Base-by-base conservation (phyloP, 1,140 invertebrate genomes). In the Chironomus striatipennis region DNA sequence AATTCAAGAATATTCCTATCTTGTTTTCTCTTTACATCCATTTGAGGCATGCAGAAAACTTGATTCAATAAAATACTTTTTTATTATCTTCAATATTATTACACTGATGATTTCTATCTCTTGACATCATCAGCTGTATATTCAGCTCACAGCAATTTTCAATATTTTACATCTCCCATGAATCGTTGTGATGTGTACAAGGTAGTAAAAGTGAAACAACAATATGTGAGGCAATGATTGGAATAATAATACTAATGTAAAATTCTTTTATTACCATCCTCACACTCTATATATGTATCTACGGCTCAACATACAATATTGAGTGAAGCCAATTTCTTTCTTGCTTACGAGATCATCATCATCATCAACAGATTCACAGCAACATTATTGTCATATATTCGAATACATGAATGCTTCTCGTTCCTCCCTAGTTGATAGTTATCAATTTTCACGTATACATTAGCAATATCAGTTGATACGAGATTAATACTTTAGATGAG, bases 81-180 rank as follows among this genome's bases (percentile, higher is more conserved):
- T 57, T 34, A 34, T 34, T 34, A 34, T 34, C 24, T 34, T 34
- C 24, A 57, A n/a, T 57, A 57, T 57, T 57, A 57, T 57, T 57
- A 57, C 47, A 57, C n/a, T 15, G 47, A 57, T 57, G 47, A 57
- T 57, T 57, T 57, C 47, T 57, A 57, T 57, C 47, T 57, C 47
- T 57, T 57, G 47, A 57, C n/a, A 57, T 57, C n/a, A 57, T 57
- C 8, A 12, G 24, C 24, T 34, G 24, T 34, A 34, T 34, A 34
- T 34, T 34, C 24, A 34, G 24, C 24, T 34, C 5, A 34, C 24
- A 34, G 24, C 24, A 34, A 34, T 34, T 34, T 34, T 34, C 24
- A 34, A 34, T 34, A 34, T 34, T 34, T 34, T 34, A 34, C 24
- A 34, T 34, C 24, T 34, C 24, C 24, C 24, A 34, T 34, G 24